These are phyloP conservation scores for Xenopus petersii DNA, from an alignment of 2,797 vertebrate genomes.

Conservation along the genomic window DNA sequence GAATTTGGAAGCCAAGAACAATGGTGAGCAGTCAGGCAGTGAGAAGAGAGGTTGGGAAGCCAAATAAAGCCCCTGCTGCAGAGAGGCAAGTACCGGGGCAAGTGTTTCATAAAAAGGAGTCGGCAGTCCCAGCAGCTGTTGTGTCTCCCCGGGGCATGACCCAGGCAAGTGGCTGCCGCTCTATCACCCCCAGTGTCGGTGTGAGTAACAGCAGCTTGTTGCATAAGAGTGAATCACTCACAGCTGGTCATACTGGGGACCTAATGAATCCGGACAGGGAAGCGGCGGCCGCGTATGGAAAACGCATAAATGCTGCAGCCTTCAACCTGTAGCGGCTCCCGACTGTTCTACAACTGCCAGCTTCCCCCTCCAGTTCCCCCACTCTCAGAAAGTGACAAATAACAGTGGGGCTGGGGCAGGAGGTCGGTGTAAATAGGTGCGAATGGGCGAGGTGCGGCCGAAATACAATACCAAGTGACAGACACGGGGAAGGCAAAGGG, in stretches of 20 bases:
- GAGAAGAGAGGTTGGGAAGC: not conserved
- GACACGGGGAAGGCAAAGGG: not conserved
- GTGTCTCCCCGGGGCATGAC: constrained; percentile 31
- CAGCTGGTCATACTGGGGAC: constrained; percentile 2
- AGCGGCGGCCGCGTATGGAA: constrained; percentile 10
- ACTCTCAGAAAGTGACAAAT: not conserved
- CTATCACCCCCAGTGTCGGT: constrained; percentile 52
- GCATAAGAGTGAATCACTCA: constrained; percentile 60
- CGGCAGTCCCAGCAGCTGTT: not conserved
- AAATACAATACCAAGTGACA: not conserved
- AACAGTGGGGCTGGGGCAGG: not conserved
- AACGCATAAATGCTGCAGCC: not conserved
- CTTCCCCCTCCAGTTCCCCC: not conserved
- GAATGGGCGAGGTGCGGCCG: too few relatives aligned
- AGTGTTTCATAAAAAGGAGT: not conserved
- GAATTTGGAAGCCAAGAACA: not conserved
- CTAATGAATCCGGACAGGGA: not conserved
- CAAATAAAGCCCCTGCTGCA: not conserved
- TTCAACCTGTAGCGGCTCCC: not conserved
- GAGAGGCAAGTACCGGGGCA: not conserved
- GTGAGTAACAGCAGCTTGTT: constrained; percentile 64
- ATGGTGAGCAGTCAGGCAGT: not conserved
- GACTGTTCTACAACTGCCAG: not conserved
- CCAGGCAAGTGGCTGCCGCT: constrained; percentile 12
- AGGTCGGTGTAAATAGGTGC: too few relatives aligned